phyloP scores from a whole-genome alignment of 1,140 invertebrate genomes.

The Ceratitis capitata region DNA sequence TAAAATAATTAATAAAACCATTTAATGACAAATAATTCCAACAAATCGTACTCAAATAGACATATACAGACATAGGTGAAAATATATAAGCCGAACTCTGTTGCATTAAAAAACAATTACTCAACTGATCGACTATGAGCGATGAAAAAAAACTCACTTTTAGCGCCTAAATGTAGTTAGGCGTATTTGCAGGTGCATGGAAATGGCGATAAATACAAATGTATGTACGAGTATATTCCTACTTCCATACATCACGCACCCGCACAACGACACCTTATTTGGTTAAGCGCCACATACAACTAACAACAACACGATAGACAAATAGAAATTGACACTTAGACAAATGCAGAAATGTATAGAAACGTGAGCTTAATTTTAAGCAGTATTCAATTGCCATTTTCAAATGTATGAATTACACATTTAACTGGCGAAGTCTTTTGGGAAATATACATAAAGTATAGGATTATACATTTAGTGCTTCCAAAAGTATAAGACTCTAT shows the following conservation, averaged over 20 bases:
- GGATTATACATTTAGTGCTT: no score
- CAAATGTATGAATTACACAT: no score
- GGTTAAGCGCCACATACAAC: neutral
- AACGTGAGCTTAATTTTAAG: neutral
- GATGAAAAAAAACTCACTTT: no score
- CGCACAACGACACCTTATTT: neutral
- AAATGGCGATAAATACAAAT: no score
- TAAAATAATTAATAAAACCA: neutral
- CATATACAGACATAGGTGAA: no score
- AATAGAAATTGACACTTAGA: neutral
- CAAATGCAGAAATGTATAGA: no score
- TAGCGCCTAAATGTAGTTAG: no score
- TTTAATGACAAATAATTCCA: slow-evolving; percentile 33
- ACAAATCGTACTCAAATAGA: neutral
- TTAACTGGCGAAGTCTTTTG: neutral
- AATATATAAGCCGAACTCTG: neutral
- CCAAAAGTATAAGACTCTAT: no score
- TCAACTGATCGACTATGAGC: neutral
- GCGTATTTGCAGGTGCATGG: no score
- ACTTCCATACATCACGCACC: neutral
- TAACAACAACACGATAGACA: neutral
- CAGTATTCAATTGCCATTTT: neutral
- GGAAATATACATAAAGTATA: neutral
- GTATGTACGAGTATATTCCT: no score
- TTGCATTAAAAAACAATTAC: slow-evolving; percentile 27